Evolutionary conservation across 2,888 invertebrate genomes (phyloP), one percentile per base, ranked within the genome.

Genomic region (Dolomedes plantarius): DNA sequence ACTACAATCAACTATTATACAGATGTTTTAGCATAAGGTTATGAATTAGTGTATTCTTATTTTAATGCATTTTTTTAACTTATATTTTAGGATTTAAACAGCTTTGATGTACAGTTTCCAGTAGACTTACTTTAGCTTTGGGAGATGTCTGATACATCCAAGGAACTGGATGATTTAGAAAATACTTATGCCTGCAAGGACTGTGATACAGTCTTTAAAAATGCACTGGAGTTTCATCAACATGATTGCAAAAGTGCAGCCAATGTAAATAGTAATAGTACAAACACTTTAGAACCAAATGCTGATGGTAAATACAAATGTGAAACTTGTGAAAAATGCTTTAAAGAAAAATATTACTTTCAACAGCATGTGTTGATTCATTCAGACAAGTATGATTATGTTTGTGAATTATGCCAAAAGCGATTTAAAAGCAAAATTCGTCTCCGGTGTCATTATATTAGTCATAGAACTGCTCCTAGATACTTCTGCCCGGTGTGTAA

Each of bases 401-500:
- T 13, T 31, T 65, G 65, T 65, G 65, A 65, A 16, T 9, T 31
- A 0, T 65, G 65, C 19, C 2, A 65, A 65, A 65, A 65, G 19
- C 28, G 16, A 29, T 65, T 65, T 29, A 65, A 65, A 65, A 65
- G 29, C 31, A 13, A 16, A 29, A 28, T n/a, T 3, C 29, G 29
- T 65, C 65, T 65, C 11, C 28, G 31, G 1, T n/a, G 65, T 16
- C 65, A 65, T 27, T 16, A 29, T 28, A 16, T 5, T 1, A 65
- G 16, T 31, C 65, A 65, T 9, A 29, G 28, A 9, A 29, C 28
- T 29, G 1, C n/a, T 1, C 65, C 65, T 9, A 13, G 28, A 13
- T 31, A 65, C 29, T 65, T 65, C 7, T 65, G 65, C n/a, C 65
- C 13, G 29, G 65, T 29, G n/a, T 65, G 65, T 9, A 65, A 65